These are phyloP conservation scores for Leptopterna dolabrata DNA, from an alignment of 2,888 invertebrate genomes.

Conservation along the genomic window DNA sequence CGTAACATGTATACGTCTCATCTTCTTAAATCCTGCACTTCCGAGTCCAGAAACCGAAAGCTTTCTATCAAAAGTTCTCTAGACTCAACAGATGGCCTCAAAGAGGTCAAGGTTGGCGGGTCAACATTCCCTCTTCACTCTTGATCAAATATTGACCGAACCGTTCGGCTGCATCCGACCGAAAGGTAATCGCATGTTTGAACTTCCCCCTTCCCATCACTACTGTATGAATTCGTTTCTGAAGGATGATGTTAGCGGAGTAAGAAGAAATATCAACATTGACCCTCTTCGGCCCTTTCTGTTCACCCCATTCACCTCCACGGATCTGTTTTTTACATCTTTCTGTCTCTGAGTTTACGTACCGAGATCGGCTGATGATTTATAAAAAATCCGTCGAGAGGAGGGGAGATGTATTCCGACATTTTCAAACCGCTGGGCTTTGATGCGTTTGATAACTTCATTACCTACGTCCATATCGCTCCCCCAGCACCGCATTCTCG, in stretches of 20 bases:
- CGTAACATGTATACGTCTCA: too few relatives aligned
- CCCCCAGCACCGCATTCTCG: too few relatives aligned
- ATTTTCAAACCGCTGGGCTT: neutral
- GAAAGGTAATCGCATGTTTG: conserved; percentile 32
- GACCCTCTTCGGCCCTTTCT: neutral
- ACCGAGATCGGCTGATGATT: too few relatives aligned
- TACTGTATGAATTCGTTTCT: conserved; percentile 20
- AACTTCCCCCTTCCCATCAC: neutral
- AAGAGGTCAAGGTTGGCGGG: conserved; percentile 14
- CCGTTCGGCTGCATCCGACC: conserved; percentile 18
- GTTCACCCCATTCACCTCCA: neutral
- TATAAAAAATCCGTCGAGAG: too few relatives aligned
- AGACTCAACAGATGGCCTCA: conserved; percentile 10
- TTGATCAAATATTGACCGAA: conserved; percentile 25
- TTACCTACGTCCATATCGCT: too few relatives aligned
- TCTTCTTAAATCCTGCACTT: too few relatives aligned
- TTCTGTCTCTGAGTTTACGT: too few relatives aligned
- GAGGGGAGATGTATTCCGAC: neutral
- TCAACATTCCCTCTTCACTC: neutral
- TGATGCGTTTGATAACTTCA: too few relatives aligned
- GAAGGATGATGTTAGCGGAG: neutral
- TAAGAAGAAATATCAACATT: conserved; percentile 20
- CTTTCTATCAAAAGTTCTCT: neutral
- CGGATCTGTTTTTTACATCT: neutral
- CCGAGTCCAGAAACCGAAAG: too few relatives aligned